These are phyloP conservation scores for Falco columbarius DNA, from an alignment of 2,797 vertebrate genomes.

Conservation along the genomic window DNA sequence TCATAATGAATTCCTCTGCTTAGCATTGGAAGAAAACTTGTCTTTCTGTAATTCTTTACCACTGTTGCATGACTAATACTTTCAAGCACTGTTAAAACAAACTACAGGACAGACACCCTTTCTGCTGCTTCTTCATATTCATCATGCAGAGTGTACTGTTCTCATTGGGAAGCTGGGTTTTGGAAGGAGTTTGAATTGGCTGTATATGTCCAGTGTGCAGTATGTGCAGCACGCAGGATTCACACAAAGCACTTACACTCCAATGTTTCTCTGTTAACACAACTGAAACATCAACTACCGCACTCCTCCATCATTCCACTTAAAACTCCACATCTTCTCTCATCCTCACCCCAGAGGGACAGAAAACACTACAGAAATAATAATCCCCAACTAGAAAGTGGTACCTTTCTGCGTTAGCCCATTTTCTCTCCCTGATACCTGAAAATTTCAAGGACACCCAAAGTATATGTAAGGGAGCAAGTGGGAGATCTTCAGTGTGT, in stretches of 20 bases:
- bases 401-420: neutral
- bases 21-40: neutral
- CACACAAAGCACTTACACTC: neutral
- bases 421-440: neutral
- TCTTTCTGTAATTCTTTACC: neutral
- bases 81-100: neutral
- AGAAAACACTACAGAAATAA: neutral
- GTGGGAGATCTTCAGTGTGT: neutral
- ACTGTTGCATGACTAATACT: neutral
- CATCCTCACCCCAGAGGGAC: neutral
- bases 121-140: neutral
- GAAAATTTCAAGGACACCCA: neutral
- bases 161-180: neutral
- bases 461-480: neutral
- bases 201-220: neutral
- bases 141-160: accelerated
- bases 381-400: neutral
- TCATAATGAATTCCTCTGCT: neutral
- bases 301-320: neutral
- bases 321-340: neutral
- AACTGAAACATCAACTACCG: neutral
- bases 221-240: neutral
- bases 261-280: neutral
- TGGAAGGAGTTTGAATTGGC: neutral
- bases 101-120: neutral